Evolutionary conservation across 2,113 vertebrate genomes (phyloP).

Genomic region (Anoura caudifer): DNA sequence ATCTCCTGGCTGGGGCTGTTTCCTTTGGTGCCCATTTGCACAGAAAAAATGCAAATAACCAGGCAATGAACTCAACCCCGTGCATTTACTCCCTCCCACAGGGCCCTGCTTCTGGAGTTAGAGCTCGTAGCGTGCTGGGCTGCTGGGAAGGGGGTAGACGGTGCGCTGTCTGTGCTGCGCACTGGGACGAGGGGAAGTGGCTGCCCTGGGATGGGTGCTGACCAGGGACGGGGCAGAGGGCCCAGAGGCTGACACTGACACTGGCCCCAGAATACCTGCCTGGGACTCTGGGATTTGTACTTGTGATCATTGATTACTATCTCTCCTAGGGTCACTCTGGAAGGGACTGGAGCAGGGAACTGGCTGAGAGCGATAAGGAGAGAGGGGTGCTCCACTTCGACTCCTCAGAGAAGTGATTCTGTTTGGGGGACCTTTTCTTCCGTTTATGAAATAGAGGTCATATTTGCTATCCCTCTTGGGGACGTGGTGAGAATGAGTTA

Average conservation of each 20-base stretch:
- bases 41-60: conserved; percentile 20
- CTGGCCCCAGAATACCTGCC: neutral
- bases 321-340: neutral
- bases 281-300: neutral
- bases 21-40: conserved; percentile 27
- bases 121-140: neutral
- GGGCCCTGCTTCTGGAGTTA: neutral
- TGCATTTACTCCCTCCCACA: neutral
- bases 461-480: neutral
- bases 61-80: neutral
- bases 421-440: neutral
- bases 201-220: neutral
- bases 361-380: neutral
- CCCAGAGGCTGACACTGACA: neutral
- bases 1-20: neutral
- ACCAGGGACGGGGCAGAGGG: neutral
- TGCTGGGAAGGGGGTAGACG: neutral
- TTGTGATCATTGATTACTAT: neutral
- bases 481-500: neutral
- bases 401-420: neutral
- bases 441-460: neutral
- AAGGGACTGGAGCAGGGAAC: neutral
- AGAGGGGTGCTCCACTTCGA: neutral
- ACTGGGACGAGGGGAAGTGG: neutral
- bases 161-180: neutral